Evolutionary conservation across 2,888 invertebrate genomes (phyloP), one percentile per base, ranked within the genome.

Genomic region (Gandaritis pyraliata): DNA sequence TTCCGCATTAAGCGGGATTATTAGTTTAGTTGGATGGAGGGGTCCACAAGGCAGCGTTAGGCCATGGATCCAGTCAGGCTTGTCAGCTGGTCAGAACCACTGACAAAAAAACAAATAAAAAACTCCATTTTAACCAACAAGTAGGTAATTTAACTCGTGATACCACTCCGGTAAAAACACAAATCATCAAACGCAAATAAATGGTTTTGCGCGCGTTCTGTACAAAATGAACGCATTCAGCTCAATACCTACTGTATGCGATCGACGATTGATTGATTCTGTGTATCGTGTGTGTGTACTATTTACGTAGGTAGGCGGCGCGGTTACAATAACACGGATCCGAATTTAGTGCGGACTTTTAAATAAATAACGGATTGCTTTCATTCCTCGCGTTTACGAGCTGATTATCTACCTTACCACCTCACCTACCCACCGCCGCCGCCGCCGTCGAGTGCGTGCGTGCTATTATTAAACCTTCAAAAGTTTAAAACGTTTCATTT

Each of bases 311-410:
- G 58, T 55, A 54, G 58, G 60, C 48, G 33, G 23, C 46, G 59
- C 58, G 23, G 54, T 64, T 65, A 58, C 58, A 60, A 50, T 59
- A 61, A 50, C 62, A 67, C 39, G 18, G 43, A 59, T 41, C 56
- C 59, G 12, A 53, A 63, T 68, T 59, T 59, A 65, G 66, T 47
- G 23, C 52, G 38, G 45, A 64, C 50, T 65, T 64, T 62, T 63
- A 66, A 57, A 68, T 66, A 68, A 68, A 70, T 65, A 66, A 63
- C 54, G 55, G 59, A 56, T 52, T 33, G 23, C 47, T 49, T 59
- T 56, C 56, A 56, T 56, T 64, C 48, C 57, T 11, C 46, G 55
- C 53, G 45, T 46, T 58, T 59, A 63, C 56, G 63, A 51, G 57
- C 43, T 58, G 55, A 46, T 54, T 45, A 57, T 41, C 46, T 52